Conservation (phyloP, 2,888 invertebrate genomes). For the Chaetoderma sp. region DNA sequence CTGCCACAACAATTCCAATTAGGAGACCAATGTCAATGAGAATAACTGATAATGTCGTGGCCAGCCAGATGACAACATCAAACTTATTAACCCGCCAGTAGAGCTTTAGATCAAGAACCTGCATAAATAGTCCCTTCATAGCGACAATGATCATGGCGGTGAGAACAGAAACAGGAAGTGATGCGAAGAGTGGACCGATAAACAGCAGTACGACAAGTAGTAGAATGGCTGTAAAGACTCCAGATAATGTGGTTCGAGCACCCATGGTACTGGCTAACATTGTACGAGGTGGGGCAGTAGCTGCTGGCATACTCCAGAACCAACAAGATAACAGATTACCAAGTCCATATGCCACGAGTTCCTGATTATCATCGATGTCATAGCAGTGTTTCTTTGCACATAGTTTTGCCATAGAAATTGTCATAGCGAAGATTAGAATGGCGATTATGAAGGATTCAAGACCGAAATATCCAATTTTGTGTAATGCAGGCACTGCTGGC, state of each 20-base stretch:
- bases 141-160: conserved; percentile 70
- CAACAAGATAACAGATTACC: conserved; percentile 67
- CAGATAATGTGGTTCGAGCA: conserved; percentile 55
- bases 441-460: conserved; percentile 62
- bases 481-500: conserved; percentile 55
- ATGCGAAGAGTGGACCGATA: conserved; percentile 60
- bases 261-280: conserved; percentile 65
- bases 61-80: conserved; percentile 76
- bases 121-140: conserved; percentile 72
- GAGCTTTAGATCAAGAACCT: conserved; percentile 77
- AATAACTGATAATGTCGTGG: conserved; percentile 54
- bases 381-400: conserved; percentile 69
- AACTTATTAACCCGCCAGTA: conserved; percentile 83
- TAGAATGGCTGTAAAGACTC: conserved; percentile 55
- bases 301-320: conserved; percentile 69
- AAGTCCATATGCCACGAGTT: conserved; percentile 69
- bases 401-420: conserved; percentile 68
- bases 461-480: conserved; percentile 45
- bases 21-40: conserved; percentile 65
- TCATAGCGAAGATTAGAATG: conserved; percentile 64
- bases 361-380: conserved; percentile 68
- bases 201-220: conserved; percentile 60
- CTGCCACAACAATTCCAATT: conserved; percentile 58
- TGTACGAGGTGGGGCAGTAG: conserved; percentile 67
- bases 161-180: conserved; percentile 65